These are phyloP conservation scores for Cephus pulcher DNA, from an alignment of 2,888 invertebrate species.

Conservation along the genomic window DNA sequence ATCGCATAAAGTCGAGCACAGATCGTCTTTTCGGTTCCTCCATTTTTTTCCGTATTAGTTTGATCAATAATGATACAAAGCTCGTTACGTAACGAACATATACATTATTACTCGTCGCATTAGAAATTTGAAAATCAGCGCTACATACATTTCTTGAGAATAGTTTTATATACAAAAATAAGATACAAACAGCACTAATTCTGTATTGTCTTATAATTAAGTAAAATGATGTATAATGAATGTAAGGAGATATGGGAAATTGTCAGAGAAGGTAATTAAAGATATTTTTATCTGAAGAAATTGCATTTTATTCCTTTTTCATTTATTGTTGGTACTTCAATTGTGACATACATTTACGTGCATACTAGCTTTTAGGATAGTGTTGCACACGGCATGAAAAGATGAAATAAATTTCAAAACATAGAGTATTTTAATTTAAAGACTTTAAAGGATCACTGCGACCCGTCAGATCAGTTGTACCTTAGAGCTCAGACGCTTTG, in stretches of 20 bases:
- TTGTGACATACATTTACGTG: slow-evolving; percentile 27
- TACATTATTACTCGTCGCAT: neutral
- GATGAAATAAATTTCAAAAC: slow-evolving; percentile 4
- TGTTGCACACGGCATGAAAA: slow-evolving; percentile 16
- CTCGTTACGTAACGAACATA: neutral
- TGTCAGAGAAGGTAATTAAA: neutral
- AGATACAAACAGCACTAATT: neutral
- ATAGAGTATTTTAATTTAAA: slow-evolving; percentile 16
- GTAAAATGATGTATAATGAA: neutral
- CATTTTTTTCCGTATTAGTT: slow-evolving; percentile 17
- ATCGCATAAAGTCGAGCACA: slow-evolving; percentile 25
- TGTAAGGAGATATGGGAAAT: neutral
- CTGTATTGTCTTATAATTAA: neutral
- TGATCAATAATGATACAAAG: neutral
- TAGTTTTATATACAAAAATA: neutral
- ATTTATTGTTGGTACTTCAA: slow-evolving; percentile 20
- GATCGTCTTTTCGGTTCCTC: slow-evolving; percentile 26
- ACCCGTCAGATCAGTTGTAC: slow-evolving; percentile 35
- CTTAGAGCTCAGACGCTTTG: slow-evolving; percentile 34
- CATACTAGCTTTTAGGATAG: slow-evolving; percentile 21
- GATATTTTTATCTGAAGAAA: neutral
- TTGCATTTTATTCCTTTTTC: slow-evolving; percentile 17
- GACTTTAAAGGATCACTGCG: slow-evolving; percentile 25
- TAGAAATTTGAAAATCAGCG: neutral
- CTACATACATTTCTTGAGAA: too few species aligned